These are phyloP conservation scores for Diaphora mendica DNA, from an alignment of 2,888 invertebrate genomes.

Conservation along the genomic window DNA sequence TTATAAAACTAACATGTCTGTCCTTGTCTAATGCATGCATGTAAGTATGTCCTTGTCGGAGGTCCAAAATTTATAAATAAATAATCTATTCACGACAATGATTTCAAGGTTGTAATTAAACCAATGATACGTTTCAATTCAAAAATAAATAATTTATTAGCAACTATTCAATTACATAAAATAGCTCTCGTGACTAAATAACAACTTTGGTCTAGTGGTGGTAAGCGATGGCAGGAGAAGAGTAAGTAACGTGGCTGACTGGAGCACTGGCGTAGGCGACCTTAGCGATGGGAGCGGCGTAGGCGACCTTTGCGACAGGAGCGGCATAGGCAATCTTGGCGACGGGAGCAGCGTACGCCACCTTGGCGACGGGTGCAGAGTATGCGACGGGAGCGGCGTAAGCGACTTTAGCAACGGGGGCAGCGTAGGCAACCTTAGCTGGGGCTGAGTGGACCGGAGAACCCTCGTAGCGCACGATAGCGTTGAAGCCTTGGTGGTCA, in stretches of 20 bases:
- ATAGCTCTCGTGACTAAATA: slow-evolving; percentile 39
- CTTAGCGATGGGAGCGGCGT: slow-evolving; percentile 52
- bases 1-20: too few relatives aligned
- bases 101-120: neutral
- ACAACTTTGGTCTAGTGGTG: slow-evolving; percentile 63
- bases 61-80: too few relatives aligned
- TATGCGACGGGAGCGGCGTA: slow-evolving; percentile 47
- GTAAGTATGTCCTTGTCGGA: too few relatives aligned
- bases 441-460: slow-evolving; percentile 59
- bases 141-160: slow-evolving; percentile 53
- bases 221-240: slow-evolving; percentile 75
- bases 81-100: neutral
- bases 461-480: slow-evolving; percentile 78
- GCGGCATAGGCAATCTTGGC: slow-evolving; percentile 50
- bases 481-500: slow-evolving; percentile 79
- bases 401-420: slow-evolving; percentile 41
- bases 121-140: neutral
- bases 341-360: slow-evolving; percentile 49
- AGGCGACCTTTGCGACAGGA: slow-evolving; percentile 51
- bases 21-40: too few relatives aligned
- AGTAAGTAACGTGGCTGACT: slow-evolving; percentile 66
- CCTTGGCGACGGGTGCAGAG: slow-evolving; percentile 28
- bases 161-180: slow-evolving; percentile 54
- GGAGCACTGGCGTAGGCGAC: slow-evolving; percentile 64
- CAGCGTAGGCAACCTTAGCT: slow-evolving; percentile 52